phyloP scores from a whole-genome alignment of 2,797 vertebrate genomes.

The Tangara arthus region DNA sequence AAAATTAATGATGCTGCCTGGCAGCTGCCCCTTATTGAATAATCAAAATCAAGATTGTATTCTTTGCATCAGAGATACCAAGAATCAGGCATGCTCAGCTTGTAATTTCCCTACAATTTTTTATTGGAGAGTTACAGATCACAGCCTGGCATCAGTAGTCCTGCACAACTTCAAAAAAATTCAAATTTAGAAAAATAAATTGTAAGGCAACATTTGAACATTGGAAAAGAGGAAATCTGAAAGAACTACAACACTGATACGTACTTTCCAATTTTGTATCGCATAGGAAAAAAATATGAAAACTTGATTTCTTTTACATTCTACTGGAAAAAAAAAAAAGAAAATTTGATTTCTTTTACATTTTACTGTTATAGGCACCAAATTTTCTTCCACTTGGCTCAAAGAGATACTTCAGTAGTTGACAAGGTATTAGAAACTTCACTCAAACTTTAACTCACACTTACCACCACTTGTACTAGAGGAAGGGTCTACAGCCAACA shows the following conservation, averaged over 20 bases:
- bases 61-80: not conserved
- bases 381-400: not conserved
- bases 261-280: not conserved
- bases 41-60: not conserved
- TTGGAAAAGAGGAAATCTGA: not conserved
- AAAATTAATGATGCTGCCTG: not conserved
- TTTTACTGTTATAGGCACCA: not conserved
- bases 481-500: slow-evolving; percentile 95
- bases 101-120: not conserved
- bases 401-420: not conserved
- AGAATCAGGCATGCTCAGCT: not conserved
- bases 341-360: not conserved
- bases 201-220: not conserved
- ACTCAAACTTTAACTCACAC: not conserved
- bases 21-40: not conserved
- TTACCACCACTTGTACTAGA: slow-evolving; percentile 96
- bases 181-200: not conserved
- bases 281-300: fast-evolving
- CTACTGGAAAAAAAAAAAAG: not conserved
- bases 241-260: not conserved
- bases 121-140: not conserved
- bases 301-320: not conserved
- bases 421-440: not conserved
- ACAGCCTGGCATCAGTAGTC: not conserved
- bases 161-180: not conserved